Base-by-base conservation (phyloP, 2,888 invertebrate genomes). In the Sinodicranocentrus sp. region DNA sequence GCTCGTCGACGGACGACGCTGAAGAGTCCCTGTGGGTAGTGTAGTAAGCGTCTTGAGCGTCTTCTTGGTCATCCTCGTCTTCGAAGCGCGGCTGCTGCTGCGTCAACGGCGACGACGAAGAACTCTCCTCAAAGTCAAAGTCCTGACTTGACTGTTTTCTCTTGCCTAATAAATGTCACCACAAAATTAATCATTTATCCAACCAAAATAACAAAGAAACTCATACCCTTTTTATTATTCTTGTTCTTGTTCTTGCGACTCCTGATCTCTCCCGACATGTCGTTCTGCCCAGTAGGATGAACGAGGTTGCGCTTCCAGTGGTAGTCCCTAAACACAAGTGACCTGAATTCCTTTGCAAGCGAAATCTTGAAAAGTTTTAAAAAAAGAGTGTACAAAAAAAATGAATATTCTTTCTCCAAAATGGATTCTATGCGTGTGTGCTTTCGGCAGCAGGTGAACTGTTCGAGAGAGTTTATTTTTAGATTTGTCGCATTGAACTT, bases 251-350 rank as follows among this genome's bases (percentile, higher is more conserved):
- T 59, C 19, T 59, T 67, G 17, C 65, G 21, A 25, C 67, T 63
- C 61, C 75, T 75, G 25, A 75, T 44, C 48, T 75, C 75, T 17
- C 75, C 75, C 39, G 44, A 44, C 75, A 75, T 75, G 19, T 25
- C n/a, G n/a, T 17, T 52, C 6, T 26, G 28, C 15, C 39, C 59
- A 17, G 72, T 26, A n/a, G 57, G 59, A 17, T 63, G 43, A 2
- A 28, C 26, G 8, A 75, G 25, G 33, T 78, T 78, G 39, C 63
- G 39, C 28, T 78, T 78, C 78, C 78, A 78, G 39, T 78, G 78
- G 21, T 71, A 71, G 63, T 78, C 78, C 26, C 78, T 19, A 26
- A 63, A 48, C 19, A 78, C 15, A 1, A 78, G n/a, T 10, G 61
- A 63, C 39, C 71, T 61, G 63, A 78, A 78, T 19, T 78, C 48